Base-by-base conservation (phyloP, 2,113 vertebrate genomes). In the Leptosomus discolor region DNA sequence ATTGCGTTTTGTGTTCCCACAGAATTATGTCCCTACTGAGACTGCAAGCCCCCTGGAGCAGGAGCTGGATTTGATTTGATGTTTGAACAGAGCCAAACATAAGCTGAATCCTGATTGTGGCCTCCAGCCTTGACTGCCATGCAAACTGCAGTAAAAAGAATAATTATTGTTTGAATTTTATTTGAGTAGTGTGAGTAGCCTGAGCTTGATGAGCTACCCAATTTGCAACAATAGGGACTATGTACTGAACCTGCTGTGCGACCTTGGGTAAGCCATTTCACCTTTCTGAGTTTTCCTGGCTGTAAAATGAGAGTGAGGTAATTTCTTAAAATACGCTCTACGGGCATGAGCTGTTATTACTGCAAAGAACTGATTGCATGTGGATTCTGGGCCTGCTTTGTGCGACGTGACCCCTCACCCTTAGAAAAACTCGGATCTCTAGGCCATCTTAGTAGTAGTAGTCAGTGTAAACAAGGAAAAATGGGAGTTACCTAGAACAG, bases 131-230 rank as follows among this genome's bases (percentile, higher is more conserved):
- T 79, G 84, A 63, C 89, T 95, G 89, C 74, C 2, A 3, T 74
- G 77, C 61, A 90, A 92, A 95, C 82, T 96, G 70, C 90, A 56
- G 54, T 19, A 36, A 85, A 92, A 95, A 73, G 61, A 81, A 45
- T 95, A 88, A 96, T 95, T 94, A 95, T 75, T 88, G 63, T 93
- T 93, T 88, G 88, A 94, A 77, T 95, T 95, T 90, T 95, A 84
- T 90, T 94, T 88, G 92, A 94, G 81, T 83, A 70, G 84, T 82
- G 53, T 85, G 74, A 91, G 89, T 92, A 82, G 89, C 70, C 41
- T 37, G 53, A 73, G 74, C 89, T 91, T 94, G 89, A 94, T 96
- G 84, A 95, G 92, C 64, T 70, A 24, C 34, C 69, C 57, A 57
- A 46, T 96, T 94, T 94, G 87, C 74, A 81, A 75, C 81, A 70